Percentiles rank a stretch among this genome's conserved stretches.
Conservation (phyloP, 2,113 vertebrate genomes). For the Struthio camelus region DNA sequence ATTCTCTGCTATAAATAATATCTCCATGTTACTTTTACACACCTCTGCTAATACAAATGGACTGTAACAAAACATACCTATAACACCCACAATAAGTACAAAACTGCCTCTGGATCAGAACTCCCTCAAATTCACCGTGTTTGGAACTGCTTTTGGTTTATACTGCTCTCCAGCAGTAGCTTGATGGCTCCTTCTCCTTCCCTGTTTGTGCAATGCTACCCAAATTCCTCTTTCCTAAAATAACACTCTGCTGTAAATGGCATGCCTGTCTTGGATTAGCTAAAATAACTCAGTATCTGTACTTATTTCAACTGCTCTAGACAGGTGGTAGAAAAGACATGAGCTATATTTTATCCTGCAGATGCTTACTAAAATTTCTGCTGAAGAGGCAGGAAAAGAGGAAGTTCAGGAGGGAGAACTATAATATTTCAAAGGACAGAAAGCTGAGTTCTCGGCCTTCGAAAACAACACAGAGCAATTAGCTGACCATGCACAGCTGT, state of each 20-base stretch:
- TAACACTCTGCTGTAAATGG: constrained; percentile 50
- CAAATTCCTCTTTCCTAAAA: constrained; percentile 51
- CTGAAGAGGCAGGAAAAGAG: not conserved
- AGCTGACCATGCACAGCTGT: not conserved
- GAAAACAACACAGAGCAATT: not conserved
- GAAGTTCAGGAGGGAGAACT: not conserved
- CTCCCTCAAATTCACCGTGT: not conserved
- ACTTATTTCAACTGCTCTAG: constrained; percentile 22
- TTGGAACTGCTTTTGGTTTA: not conserved
- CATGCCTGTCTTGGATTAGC: constrained; percentile 62
- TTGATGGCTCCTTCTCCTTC: not conserved
- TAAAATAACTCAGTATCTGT: constrained; percentile 53
- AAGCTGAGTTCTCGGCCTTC: not conserved
- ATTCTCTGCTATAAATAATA: not conserved
- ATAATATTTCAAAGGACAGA: not conserved
- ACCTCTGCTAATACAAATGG: not conserved
- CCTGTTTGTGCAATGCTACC: not conserved
- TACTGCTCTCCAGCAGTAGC: not conserved
- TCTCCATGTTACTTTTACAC: not conserved
- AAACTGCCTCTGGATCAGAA: not conserved
- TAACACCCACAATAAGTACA: not conserved
- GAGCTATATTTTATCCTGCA: not conserved
- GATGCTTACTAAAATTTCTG: not conserved
- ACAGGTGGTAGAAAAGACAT: not conserved
- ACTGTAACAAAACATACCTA: not conserved